phyloP scores from a whole-genome alignment of 2,113 vertebrate genomes.

The Albula goreensis region DNA sequence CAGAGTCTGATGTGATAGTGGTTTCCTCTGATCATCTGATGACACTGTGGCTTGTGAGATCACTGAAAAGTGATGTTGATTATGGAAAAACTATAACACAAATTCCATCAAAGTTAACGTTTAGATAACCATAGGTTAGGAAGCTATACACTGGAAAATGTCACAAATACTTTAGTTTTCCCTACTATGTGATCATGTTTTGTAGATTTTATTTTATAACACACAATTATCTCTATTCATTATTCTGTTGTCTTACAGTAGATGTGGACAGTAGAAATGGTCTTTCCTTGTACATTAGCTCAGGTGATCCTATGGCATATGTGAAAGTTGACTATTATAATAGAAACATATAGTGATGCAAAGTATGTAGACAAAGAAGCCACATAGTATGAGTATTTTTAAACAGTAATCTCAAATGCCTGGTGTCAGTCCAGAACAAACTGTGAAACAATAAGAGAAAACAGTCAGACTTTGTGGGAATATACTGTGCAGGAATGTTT shows the following conservation, averaged over 20 bases:
- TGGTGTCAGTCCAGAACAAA: background rate
- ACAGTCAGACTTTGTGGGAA: conserved; percentile 41
- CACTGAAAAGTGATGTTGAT: too few species aligned
- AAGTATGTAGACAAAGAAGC: conserved; percentile 41
- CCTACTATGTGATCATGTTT: background rate
- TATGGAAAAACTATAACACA: background rate
- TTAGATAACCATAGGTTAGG: background rate
- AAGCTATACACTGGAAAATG: background rate
- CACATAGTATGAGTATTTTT: conserved; percentile 25
- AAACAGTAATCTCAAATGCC: background rate
- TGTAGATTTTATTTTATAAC: background rate
- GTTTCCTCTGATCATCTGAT: background rate
- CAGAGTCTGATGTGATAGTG: background rate
- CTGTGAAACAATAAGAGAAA: conserved; percentile 23
- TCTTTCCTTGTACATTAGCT: background rate
- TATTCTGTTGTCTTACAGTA: conserved; percentile 27
- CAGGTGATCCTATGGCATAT: conserved; percentile 20
- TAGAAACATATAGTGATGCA: conserved; percentile 38
- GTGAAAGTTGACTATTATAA: background rate
- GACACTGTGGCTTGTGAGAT: too few species aligned
- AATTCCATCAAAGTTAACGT: background rate
- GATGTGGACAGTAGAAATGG: background rate
- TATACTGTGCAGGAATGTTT: conserved; percentile 29
- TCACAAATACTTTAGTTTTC: background rate
- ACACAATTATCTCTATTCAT: background rate